Evolutionary conservation across 2,888 invertebrate species (phyloP), one percentile per base, ranked within the genome.

Genomic region (Allophyes oxyacanthae): DNA sequence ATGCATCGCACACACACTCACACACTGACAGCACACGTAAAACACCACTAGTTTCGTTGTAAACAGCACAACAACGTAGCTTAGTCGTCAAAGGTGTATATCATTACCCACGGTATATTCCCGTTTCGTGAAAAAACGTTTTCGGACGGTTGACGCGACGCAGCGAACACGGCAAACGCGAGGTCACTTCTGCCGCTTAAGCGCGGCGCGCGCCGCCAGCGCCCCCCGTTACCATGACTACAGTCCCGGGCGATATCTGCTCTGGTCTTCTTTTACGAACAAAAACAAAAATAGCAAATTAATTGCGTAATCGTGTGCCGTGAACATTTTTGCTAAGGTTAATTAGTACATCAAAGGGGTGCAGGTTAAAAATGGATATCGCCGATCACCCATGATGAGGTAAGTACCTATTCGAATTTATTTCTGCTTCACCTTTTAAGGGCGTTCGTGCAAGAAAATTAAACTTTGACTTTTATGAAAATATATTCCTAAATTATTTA

Each of bases 261-360:
- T 87, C 85, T 82, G 58, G 82, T 86, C 87, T 87, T 88, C 85
- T 83, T 78, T 81, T 72, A 78, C 80, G 84, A 81, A 87, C 83
- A 87, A 92, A 91, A 92, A 92, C 90, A 92, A 91, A 92, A 93
- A 92, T 92, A 92, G 90, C 90, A 84, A 90, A 92, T 91, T 92
- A 91, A 91, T 91, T 90, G 86, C 91, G 90, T 89, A 91, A 91
- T 88, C 87, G 86, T 87, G 88, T 86, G 79, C 83, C 79, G 84
- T 87, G 82, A 86, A 86, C 65, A 83, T 85, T 85, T 88, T 86
- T 81, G 78, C 78, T 66, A 80, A 78, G 80, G 80, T 78, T 83
- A 82, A 86, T 86, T 85, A 83, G 81, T 79, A 85, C 83, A 80
- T 87, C 83, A 86, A 89, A 87, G 86, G 80, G 79, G 69, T 74